A percentile compares a stretch with the other conserved stretches of the same genome.
These are phyloP conservation scores for Vombatus ursinus DNA, from an alignment of 2,113 vertebrate species.

Conservation along the genomic window DNA sequence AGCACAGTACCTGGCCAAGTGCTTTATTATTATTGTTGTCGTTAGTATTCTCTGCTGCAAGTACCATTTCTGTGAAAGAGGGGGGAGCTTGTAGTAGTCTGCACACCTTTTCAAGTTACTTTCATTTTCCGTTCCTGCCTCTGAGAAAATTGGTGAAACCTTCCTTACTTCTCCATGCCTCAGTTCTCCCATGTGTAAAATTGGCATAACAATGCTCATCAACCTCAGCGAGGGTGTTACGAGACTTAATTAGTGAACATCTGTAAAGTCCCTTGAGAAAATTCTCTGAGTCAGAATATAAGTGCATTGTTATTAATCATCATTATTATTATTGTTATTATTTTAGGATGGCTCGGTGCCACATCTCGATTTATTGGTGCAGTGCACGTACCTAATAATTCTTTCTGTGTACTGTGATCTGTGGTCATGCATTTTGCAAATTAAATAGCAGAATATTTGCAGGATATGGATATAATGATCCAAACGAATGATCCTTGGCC, in stretches of 20 bases:
- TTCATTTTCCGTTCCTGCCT: not conserved
- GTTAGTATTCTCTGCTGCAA: not conserved
- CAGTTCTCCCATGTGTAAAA: constrained; percentile 60
- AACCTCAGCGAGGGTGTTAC: constrained; percentile 9
- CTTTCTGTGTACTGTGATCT: constrained; percentile 75
- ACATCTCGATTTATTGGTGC: constrained; percentile 77
- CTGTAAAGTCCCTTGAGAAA: constrained; percentile 61
- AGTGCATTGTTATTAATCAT: constrained; percentile 74
- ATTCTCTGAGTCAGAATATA: constrained; percentile 61
- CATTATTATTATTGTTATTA: constrained; percentile 77
- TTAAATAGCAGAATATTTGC: constrained; percentile 79
- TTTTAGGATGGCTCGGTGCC: constrained; percentile 77
- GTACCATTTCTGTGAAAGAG: not conserved
- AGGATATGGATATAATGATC: constrained; percentile 79
- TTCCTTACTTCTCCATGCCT: not conserved
- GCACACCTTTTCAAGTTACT: not conserved
- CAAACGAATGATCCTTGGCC: constrained; percentile 82
- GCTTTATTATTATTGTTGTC: not conserved
- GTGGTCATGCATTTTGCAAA: constrained; percentile 79
- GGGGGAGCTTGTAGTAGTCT: not conserved
- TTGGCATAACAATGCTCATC: constrained; percentile 17
- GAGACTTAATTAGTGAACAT: constrained; percentile 70
- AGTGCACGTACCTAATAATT: constrained; percentile 78
- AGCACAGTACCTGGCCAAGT: not conserved
- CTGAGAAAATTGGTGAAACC: not conserved